Evolutionary conservation across 2,888 invertebrate species (phyloP).

Genomic region (Polydrusus tereticollis): DNA sequence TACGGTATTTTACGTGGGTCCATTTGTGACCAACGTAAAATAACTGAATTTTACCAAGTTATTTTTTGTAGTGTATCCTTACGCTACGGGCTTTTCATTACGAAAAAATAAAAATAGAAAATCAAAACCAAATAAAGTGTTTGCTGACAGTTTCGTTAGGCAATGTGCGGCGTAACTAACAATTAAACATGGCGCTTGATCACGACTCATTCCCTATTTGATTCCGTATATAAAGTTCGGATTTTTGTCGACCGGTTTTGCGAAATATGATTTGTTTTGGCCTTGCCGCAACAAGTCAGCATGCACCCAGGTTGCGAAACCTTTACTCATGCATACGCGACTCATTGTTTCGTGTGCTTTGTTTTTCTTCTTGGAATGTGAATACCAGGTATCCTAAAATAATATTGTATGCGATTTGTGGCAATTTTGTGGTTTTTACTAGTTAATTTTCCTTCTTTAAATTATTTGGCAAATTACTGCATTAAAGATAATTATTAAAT

Average conservation of each 20-base stretch:
- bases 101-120: too few relatives aligned
- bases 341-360: slow-evolving; percentile 12
- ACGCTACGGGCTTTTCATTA: too few relatives aligned
- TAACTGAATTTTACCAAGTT: too few relatives aligned
- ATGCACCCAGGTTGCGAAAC: slow-evolving; percentile 24
- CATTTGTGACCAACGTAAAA: too few relatives aligned
- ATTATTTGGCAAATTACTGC: too few relatives aligned
- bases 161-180: slow-evolving; percentile 28
- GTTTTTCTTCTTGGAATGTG: slow-evolving; percentile 24
- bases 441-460: too few relatives aligned
- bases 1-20: too few relatives aligned
- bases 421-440: neutral
- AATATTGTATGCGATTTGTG: neutral
- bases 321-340: slow-evolving; percentile 20
- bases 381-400: slow-evolving; percentile 19
- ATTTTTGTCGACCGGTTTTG: slow-evolving; percentile 32
- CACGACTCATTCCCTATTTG: slow-evolving; percentile 33
- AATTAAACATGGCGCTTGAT: slow-evolving; percentile 46
- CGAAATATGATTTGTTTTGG: slow-evolving; percentile 43
- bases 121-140: neutral
- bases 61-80: too few relatives aligned
- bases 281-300: slow-evolving; percentile 28
- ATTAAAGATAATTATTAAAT: too few relatives aligned
- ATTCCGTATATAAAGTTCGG: slow-evolving; percentile 19
- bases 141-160: slow-evolving; percentile 5